Evolutionary conservation across 2,888 invertebrate species (phyloP).

Genomic region (Dynastes tityus): DNA sequence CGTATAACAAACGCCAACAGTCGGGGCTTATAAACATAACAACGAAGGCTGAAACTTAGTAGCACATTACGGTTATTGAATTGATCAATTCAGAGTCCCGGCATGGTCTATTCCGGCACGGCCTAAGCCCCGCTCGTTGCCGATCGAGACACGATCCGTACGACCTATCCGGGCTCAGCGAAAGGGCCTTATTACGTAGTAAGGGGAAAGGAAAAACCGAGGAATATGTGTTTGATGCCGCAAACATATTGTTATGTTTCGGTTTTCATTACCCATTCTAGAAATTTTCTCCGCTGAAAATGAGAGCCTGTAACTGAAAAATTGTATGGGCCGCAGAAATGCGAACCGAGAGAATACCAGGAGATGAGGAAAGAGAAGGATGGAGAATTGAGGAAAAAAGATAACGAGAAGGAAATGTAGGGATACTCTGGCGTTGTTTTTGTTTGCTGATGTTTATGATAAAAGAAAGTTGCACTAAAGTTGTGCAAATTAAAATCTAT

Average conservation of each 20-base stretch:
- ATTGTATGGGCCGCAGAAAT: conserved; percentile 46
- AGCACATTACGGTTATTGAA: conserved; percentile 71
- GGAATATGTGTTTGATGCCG: conserved; percentile 69
- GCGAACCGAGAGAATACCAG: conserved; percentile 33
- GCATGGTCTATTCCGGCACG: conserved; percentile 67
- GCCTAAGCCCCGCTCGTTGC: conserved; percentile 62
- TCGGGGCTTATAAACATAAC: conserved; percentile 68
- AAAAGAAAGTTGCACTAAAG: conserved; percentile 24
- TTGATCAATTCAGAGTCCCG: conserved; percentile 70
- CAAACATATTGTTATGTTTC: conserved; percentile 69
- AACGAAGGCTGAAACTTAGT: conserved; percentile 68
- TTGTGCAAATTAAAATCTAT: conserved; percentile 31
- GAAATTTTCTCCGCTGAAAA: conserved; percentile 50
- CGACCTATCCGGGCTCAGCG: conserved; percentile 67
- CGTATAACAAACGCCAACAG: conserved; percentile 61
- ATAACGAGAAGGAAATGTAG: conserved; percentile 25
- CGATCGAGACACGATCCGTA: conserved; percentile 68
- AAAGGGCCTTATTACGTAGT: conserved; percentile 70
- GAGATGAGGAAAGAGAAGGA: conserved; percentile 27
- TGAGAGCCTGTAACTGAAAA: conserved; percentile 47
- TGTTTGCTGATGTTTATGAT: conserved; percentile 20
- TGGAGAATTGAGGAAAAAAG: neutral
- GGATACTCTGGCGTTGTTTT: conserved; percentile 17
- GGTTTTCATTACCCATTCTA: conserved; percentile 53
- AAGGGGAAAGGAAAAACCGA: conserved; percentile 68